Percentiles rank a stretch among this genome's conserved stretches.
These are phyloP conservation scores for Centropus bengalensis DNA, from an alignment of 2,113 vertebrate species.

Conservation along the genomic window DNA sequence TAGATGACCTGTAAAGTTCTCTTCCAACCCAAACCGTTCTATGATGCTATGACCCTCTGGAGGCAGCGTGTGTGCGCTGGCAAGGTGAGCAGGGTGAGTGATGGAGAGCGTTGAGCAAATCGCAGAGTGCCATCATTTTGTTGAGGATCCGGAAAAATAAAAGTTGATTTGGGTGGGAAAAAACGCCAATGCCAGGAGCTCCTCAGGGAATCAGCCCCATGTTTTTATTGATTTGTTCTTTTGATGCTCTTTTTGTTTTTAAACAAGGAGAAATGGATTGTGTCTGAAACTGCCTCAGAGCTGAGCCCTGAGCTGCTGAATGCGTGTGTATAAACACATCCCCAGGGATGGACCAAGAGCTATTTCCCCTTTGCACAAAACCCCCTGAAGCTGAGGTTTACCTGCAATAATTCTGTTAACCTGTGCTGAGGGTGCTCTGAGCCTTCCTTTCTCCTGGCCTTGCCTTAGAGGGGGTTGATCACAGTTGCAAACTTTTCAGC, in stretches of 20 bases:
- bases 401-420: rapidly evolving
- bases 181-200: neutral
- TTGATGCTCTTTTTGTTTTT: neutral
- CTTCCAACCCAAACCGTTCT: too few species aligned
- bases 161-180: neutral
- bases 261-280: neutral
- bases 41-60: neutral
- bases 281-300: neutral
- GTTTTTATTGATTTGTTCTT: neutral
- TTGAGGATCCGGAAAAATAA: neutral
- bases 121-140: neutral
- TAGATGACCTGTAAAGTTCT: too few species aligned
- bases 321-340: neutral
- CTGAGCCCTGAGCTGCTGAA: neutral
- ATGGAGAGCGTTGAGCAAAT: rapidly evolving
- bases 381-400: neutral
- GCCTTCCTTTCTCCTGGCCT: rapidly evolving
- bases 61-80: neutral
- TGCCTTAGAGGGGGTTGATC: neutral
- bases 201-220: neutral
- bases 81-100: neutral
- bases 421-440: neutral
- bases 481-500: neutral
- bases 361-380: neutral
- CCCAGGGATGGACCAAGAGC: neutral